A percentile compares a stretch with the other conserved stretches of the same genome.
Conservation (phyloP, 2,888 invertebrate genomes). For the Leptothorax acervorum region DNA sequence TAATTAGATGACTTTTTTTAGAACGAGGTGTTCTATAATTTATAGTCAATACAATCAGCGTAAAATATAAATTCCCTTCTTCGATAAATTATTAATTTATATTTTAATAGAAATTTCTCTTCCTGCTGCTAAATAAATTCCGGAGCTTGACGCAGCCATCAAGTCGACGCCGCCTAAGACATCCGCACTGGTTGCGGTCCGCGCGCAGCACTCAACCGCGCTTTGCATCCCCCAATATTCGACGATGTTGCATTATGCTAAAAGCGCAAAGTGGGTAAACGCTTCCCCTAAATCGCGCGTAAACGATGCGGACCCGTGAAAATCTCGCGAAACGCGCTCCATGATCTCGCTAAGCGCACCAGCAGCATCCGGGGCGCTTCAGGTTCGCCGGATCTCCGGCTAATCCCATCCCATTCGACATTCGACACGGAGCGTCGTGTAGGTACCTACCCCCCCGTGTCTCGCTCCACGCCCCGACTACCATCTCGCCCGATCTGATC, state of each 20-base stretch:
- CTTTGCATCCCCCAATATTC: conserved; percentile 3
- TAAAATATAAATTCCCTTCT: neutral
- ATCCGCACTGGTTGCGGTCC: neutral
- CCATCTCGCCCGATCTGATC: conserved; percentile 47
- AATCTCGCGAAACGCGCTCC: conserved; percentile 10
- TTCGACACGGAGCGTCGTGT: conserved; percentile 11
- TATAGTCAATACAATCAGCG: neutral
- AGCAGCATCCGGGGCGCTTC: conserved; percentile 10
- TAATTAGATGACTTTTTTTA: neutral
- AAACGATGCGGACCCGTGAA: conserved; percentile 34
- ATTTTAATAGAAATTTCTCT: neutral
- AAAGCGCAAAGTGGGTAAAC: conserved; percentile 33
- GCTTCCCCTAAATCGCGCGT: conserved; percentile 33
- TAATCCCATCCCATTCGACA: conserved; percentile 13
- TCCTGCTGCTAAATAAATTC: neutral
- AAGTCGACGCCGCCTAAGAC: neutral
- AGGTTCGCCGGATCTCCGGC: conserved; percentile 23
- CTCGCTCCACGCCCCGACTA: neutral
- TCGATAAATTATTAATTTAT: neutral
- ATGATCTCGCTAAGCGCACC: conserved; percentile 4
- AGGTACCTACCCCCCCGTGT: neutral
- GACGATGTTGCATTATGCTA: conserved; percentile 20
- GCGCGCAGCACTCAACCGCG: neutral
- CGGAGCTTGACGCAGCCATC: neutral
- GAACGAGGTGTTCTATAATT: neutral